phyloP scores from a whole-genome alignment of 2,113 vertebrate species.

The Leptocoma aspasia region DNA sequence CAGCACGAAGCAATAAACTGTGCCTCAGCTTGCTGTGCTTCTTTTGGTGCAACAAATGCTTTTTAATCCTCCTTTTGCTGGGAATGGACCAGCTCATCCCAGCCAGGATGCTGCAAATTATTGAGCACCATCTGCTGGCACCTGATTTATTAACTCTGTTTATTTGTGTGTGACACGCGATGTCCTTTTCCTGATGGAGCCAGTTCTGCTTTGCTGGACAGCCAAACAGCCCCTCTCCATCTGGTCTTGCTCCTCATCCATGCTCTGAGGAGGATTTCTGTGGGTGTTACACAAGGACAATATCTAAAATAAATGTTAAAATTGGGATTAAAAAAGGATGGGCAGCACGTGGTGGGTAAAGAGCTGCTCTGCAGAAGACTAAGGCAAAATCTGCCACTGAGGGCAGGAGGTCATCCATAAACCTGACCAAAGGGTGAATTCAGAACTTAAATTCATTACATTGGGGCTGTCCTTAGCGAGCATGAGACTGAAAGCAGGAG shows the following conservation, averaged over 20 bases:
- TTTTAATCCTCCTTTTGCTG: not conserved
- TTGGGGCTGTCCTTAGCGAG: not conserved
- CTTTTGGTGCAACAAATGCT: not conserved
- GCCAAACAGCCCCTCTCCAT: not conserved
- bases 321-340: not conserved
- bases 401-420: not conserved
- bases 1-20: fast-evolving
- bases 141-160: not conserved
- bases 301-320: not conserved
- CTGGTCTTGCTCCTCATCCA: not conserved
- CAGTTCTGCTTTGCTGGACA: not conserved
- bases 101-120: not conserved
- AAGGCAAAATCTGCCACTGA: not conserved
- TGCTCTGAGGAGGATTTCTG: not conserved
- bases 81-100: not conserved
- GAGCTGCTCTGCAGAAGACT: fast-evolving
- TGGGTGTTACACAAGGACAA: not conserved
- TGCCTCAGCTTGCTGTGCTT: not conserved
- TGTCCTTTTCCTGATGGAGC: not conserved
- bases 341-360: fast-evolving
- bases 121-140: constrained; percentile 49
- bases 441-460: not conserved
- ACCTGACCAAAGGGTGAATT: not conserved
- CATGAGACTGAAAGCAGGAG: not conserved
- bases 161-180: fast-evolving